Percentiles rank a stretch among this genome's conserved stretches.
Evolutionary conservation across 2,797 vertebrate genomes (phyloP).

Genomic region (Ficedula albicollis): DNA sequence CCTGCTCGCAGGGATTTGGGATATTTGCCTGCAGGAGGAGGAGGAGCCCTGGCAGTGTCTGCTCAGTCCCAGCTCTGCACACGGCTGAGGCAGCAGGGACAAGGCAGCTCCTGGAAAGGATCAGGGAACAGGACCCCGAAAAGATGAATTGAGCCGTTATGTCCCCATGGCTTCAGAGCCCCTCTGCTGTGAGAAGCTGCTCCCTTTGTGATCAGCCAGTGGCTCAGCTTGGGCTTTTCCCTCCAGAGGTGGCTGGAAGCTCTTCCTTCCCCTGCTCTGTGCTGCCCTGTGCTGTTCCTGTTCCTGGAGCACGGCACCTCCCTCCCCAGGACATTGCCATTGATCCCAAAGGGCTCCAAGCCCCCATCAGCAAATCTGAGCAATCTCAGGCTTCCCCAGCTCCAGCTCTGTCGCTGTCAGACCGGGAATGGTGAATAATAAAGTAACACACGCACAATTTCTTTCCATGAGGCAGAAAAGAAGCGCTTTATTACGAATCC

Average conservation of each 20-base stretch:
- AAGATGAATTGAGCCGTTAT: background rate
- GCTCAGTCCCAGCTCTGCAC: background rate
- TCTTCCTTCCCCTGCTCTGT: background rate
- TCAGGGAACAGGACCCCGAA: background rate
- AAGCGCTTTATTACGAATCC: too few species aligned
- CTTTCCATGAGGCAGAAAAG: too few species aligned
- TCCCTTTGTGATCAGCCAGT: background rate
- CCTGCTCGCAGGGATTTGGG: background rate
- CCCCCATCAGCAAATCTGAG: background rate
- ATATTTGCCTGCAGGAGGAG: background rate
- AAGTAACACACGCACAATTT: too few species aligned
- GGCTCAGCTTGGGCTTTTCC: background rate
- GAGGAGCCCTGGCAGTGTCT: background rate
- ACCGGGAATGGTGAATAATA: too few species aligned
- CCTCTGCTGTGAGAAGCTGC: background rate
- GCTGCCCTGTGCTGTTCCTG: background rate
- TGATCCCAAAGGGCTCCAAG: background rate
- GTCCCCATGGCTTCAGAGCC: background rate
- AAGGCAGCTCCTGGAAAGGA: background rate
- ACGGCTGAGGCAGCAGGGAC: background rate
- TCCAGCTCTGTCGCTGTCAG: background rate
- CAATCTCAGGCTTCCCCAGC: background rate
- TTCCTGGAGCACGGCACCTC: slow-evolving; percentile 10
- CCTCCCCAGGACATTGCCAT: background rate
- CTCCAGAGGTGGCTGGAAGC: background rate